phyloP scores from a whole-genome alignment of 2,888 invertebrate genomes.

The Lucinisca nassula region DNA sequence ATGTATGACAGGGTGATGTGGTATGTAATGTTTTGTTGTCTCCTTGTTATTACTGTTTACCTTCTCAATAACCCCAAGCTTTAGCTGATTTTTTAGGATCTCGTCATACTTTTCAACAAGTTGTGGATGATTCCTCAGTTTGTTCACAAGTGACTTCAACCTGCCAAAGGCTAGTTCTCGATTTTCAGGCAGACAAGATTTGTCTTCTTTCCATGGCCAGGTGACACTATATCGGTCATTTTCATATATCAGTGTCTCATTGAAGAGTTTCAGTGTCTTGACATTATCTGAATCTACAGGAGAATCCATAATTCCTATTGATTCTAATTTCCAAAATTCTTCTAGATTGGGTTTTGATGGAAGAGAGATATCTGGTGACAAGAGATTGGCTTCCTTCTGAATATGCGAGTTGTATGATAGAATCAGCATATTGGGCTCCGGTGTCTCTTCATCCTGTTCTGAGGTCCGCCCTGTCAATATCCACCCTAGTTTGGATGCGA shows the following conservation, averaged over 20 bases:
- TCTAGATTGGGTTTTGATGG: neutral
- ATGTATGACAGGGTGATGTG: neutral
- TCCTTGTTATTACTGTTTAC: neutral
- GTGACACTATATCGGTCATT: slow-evolving; percentile 34
- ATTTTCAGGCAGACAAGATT: slow-evolving; percentile 30
- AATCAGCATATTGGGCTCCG: neutral
- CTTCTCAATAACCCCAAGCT: slow-evolving; percentile 29
- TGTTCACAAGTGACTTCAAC: slow-evolving; percentile 23
- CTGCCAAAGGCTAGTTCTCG: slow-evolving; percentile 29
- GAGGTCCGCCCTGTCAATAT: neutral
- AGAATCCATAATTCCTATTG: neutral
- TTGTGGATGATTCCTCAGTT: slow-evolving; percentile 19
- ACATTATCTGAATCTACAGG: neutral
- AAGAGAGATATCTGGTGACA: neutral
- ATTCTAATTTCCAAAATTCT: neutral
- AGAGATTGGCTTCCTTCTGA: neutral
- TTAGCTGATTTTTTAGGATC: slow-evolving; percentile 8
- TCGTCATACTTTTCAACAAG: slow-evolving; percentile 29
- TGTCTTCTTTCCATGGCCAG: slow-evolving; percentile 44
- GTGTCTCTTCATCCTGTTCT: neutral
- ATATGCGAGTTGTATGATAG: neutral
- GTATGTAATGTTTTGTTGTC: neutral
- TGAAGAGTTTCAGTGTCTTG: neutral
- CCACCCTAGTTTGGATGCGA: neutral
- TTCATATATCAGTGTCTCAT: neutral